Evolutionary conservation across 2,888 invertebrate species (phyloP), one percentile per base, ranked within the genome.

Genomic region (Apamea epomidion): DNA sequence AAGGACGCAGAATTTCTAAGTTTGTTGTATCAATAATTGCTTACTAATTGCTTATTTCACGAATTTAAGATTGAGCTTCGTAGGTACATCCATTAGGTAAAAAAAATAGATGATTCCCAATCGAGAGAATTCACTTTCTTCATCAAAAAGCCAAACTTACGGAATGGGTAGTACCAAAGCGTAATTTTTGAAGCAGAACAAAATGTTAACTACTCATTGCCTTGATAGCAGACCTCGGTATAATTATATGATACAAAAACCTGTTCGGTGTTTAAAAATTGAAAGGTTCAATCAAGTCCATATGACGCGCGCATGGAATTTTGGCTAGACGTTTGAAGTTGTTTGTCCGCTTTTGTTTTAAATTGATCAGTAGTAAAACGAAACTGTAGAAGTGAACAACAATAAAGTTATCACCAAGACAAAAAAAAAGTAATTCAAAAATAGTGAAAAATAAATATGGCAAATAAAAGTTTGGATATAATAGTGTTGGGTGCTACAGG

Each of bases 401-500:
- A 62, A 42, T 8, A 14, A 62, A 64, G 29, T n/a, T 14, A 48
- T 4, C 14, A 48, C 0, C 0, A 29, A 45, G 18, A 5, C 2
- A 16, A 37, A 18, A 65, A 70, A 45, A 0, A 8, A 16, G 6
- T 32, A 32, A 1, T 0, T 18, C 25, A 76, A 74, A 0, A 25
- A 42, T 48, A 51, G 58, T 64, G 10, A 12, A 12, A 65, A 54
- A 29, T 8, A 48, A 72, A 73, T 14, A 87, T 85, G 75, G 60
- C 75, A 16, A 65, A 60, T 42, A 89, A 82, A 89, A 86, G 80
- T 82, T 77, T 92, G 14, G 93, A 93, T 82, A 88, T 93, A 29
- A 74, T 93, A n/a, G 90, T 93, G 54, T 89, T 93, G 16, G 93
- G 93, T 73, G 93, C 93, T n/a, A 92, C 93, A 18, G 93, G 93